A percentile compares a stretch with the other conserved stretches of the same genome.
These are phyloP conservation scores for Serilophus lunatus DNA, from an alignment of 2,113 vertebrate species.

Conservation along the genomic window DNA sequence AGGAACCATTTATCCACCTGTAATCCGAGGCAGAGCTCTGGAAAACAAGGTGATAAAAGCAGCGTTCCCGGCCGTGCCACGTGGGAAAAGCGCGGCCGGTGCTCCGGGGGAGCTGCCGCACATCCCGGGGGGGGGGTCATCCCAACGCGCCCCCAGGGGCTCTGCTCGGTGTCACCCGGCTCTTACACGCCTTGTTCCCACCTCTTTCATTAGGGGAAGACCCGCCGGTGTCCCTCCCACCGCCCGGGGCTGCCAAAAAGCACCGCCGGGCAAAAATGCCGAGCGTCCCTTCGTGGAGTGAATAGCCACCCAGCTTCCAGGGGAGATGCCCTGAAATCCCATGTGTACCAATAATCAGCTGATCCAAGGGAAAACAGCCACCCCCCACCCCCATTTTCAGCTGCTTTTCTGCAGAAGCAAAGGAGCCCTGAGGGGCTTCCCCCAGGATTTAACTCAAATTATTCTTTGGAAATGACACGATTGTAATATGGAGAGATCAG, in stretches of 20 bases:
- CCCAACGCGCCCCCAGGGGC: rapidly evolving
- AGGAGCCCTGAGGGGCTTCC: background rate
- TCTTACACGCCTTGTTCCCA: background rate
- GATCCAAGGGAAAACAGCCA: background rate
- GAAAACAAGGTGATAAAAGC: background rate
- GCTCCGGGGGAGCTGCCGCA: background rate
- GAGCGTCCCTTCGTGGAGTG: rapidly evolving
- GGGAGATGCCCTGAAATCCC: background rate
- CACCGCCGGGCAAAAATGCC: background rate
- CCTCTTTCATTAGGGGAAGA: rapidly evolving
- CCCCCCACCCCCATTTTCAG: background rate
- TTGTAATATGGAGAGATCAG: background rate
- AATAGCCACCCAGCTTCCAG: background rate
- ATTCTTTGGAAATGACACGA: background rate
- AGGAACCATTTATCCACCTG: background rate
- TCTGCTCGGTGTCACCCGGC: background rate
- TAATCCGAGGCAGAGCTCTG: rapidly evolving
- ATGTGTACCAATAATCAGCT: rapidly evolving
- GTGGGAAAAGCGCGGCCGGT: background rate
- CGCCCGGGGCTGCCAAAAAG: no score
- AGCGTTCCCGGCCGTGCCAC: background rate
- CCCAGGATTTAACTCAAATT: rapidly evolving
- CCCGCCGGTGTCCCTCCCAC: rapidly evolving
- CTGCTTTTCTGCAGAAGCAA: background rate
- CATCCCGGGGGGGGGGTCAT: no score